These are phyloP conservation scores for Telenomus remus DNA, from an alignment of 1,140 invertebrate species.

Conservation along the genomic window DNA sequence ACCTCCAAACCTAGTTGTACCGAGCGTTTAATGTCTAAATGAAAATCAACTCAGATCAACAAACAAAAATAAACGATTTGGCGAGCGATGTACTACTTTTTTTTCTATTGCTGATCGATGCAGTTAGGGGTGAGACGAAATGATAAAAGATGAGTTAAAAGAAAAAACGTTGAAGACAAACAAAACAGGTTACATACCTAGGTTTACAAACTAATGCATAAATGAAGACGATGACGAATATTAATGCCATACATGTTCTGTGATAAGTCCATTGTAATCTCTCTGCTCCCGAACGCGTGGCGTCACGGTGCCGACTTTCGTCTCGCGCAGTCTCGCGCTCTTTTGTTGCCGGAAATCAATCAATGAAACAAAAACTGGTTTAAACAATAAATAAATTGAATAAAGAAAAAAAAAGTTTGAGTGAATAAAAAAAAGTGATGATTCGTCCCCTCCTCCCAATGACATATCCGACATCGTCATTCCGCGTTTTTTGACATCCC, in stretches of 20 bases:
- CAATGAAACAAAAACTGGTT: slow-evolving; percentile 3
- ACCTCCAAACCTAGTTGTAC: slow-evolving; percentile 72
- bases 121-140: slow-evolving; percentile 15
- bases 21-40: slow-evolving; percentile 65
- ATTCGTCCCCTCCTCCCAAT: not conserved
- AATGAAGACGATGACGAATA: slow-evolving; percentile 74
- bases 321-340: slow-evolving; percentile 47
- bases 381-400: slow-evolving; percentile 10
- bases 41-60: slow-evolving; percentile 16
- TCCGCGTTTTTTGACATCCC: slow-evolving; percentile 12
- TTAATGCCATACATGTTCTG: slow-evolving; percentile 78
- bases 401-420: not conserved
- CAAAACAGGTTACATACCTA: slow-evolving; percentile 61
- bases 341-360: slow-evolving; percentile 34
- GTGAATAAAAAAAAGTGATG: too few relatives aligned
- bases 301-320: slow-evolving; percentile 59
- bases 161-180: slow-evolving; percentile 6
- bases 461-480: slow-evolving; percentile 49
- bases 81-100: too few relatives aligned
- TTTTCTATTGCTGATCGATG: too few relatives aligned
- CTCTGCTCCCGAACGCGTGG: slow-evolving; percentile 64
- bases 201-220: slow-evolving; percentile 65
- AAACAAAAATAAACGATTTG: slow-evolving; percentile 10
- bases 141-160: slow-evolving; percentile 7
- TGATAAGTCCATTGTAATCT: slow-evolving; percentile 77